phyloP scores from a whole-genome alignment of 2,888 invertebrate genomes.

The Troides helena region DNA sequence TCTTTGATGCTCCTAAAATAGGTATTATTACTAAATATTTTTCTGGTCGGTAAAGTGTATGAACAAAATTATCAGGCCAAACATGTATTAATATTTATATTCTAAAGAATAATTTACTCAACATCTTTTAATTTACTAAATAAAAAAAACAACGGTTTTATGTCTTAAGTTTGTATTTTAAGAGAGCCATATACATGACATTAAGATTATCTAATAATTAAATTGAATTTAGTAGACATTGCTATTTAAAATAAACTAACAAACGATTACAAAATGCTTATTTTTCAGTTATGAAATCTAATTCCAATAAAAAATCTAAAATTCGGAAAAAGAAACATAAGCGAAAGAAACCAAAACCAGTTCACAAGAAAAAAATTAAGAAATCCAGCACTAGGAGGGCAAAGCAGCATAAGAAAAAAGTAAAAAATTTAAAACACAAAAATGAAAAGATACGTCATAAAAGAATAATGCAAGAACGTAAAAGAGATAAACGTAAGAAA shows the following conservation, averaged over 20 bases:
- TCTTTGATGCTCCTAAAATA: no score
- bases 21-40: no score
- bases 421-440: not conserved
- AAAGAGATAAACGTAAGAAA: not conserved
- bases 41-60: no score
- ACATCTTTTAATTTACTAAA: no score
- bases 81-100: no score
- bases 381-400: not conserved
- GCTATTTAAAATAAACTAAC: not conserved
- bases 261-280: not conserved
- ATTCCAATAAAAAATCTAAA: not conserved
- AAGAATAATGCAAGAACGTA: not conserved
- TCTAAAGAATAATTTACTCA: no score
- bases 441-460: not conserved
- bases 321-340: not conserved
- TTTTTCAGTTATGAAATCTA: not conserved
- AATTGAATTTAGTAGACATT: not conserved
- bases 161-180: no score
- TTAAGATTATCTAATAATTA: not conserved
- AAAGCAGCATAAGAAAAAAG: not conserved
- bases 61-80: no score
- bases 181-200: no score
- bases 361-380: slow-evolving; percentile 9
- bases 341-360: not conserved
- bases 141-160: no score